Conservation (phyloP, 2,888 invertebrate genomes). For the Synergus laeviventris region DNA sequence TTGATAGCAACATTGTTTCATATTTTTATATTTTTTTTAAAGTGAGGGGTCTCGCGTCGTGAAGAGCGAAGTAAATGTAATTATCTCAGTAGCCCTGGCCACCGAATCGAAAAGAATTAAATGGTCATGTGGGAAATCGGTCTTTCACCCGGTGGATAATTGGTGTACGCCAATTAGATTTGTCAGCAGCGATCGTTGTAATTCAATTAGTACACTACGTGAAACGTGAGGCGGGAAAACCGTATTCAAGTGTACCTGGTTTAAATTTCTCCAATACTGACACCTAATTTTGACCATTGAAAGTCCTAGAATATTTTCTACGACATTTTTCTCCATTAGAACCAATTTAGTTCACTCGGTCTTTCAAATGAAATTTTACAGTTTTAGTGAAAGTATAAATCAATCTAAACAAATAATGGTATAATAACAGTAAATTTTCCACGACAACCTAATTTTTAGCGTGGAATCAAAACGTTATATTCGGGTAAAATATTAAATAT, state of each 20-base stretch:
- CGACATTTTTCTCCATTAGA: background rate
- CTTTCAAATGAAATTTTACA: background rate
- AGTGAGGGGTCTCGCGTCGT: background rate
- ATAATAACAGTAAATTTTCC: too few species aligned
- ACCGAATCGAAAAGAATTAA: conserved; percentile 41
- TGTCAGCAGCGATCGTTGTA: conserved; percentile 67
- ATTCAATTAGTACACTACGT: conserved; percentile 61
- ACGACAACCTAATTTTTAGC: too few species aligned
- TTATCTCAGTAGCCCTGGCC: conserved; percentile 17
- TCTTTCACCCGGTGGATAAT: conserved; percentile 68
- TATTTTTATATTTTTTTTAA: too few species aligned
- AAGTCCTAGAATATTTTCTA: background rate
- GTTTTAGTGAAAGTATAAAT: too few species aligned
- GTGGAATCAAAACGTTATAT: too few species aligned
- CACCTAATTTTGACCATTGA: conserved; percentile 19
- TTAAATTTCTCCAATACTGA: conserved; percentile 27
- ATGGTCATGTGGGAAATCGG: conserved; percentile 52
- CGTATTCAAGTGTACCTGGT: conserved; percentile 7
- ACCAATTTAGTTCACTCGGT: background rate
- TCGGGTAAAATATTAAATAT: too few species aligned
- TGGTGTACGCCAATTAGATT: conserved; percentile 71
- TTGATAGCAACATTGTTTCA: too few species aligned
- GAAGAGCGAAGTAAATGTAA: conserved; percentile 1
- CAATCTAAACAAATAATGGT: too few species aligned
- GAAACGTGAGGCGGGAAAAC: conserved; percentile 44